phyloP scores from a whole-genome alignment of 2,797 vertebrate species.

The Halcyon smyrnensis region DNA sequence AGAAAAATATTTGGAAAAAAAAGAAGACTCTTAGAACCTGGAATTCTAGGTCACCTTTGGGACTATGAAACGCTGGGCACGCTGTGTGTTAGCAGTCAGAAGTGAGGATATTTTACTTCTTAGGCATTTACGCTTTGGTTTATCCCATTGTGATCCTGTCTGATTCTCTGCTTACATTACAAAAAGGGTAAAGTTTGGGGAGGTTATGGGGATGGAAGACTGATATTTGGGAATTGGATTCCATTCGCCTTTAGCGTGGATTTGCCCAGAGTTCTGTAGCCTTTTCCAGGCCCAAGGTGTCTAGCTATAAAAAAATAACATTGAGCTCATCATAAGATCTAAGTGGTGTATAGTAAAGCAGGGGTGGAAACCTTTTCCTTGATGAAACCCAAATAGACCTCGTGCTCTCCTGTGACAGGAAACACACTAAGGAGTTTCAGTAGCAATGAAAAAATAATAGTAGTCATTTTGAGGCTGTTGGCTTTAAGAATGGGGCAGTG shows the following conservation, averaged over 20 bases:
- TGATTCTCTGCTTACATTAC: neutral
- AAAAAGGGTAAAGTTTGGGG: neutral
- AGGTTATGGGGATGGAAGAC: neutral
- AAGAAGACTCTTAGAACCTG: neutral
- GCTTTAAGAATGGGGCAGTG: neutral
- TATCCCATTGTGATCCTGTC: neutral
- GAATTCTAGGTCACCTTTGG: neutral
- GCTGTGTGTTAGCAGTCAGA: neutral
- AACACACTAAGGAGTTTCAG: neutral
- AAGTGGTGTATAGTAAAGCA: neutral
- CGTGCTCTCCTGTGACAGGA: neutral
- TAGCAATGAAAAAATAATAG: neutral
- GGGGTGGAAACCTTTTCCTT: neutral
- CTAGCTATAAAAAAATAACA: neutral
- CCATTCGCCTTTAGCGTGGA: neutral
- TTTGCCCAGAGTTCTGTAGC: neutral
- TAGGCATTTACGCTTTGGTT: neutral
- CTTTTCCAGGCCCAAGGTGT: neutral
- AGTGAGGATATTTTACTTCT: neutral
- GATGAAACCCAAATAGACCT: neutral
- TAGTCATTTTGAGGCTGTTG: neutral
- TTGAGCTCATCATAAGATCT: rapidly evolving
- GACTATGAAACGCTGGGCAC: neutral
- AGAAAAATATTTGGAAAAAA: slow-evolving; percentile 76
- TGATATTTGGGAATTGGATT: neutral